These are phyloP conservation scores for Dicranocentrus wangi DNA, from an alignment of 2,888 invertebrate species.

Conservation along the genomic window DNA sequence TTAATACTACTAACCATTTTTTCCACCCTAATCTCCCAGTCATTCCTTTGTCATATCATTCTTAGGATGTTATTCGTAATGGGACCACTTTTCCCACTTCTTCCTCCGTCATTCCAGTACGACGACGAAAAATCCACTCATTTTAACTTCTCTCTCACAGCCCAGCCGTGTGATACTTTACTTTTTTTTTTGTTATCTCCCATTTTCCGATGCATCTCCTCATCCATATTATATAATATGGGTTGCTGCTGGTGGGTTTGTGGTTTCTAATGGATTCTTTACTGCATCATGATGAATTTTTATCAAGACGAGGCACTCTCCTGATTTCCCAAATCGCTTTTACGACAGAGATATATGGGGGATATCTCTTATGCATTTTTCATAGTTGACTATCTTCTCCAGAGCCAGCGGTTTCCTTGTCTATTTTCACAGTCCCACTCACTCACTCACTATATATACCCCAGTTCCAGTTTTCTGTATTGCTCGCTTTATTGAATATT, in stretches of 20 bases:
- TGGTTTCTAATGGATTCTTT: slow-evolving; percentile 61
- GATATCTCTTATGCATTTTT: slow-evolving; percentile 62
- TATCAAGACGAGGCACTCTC: slow-evolving; percentile 61
- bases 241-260: no score
- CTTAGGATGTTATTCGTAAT: slow-evolving; percentile 40
- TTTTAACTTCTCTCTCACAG: not conserved
- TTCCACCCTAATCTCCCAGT: slow-evolving; percentile 40
- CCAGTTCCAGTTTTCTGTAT: not conserved
- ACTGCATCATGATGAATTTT: slow-evolving; percentile 62
- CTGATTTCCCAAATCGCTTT: slow-evolving; percentile 64
- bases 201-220: slow-evolving; percentile 57
- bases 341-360: slow-evolving; percentile 62
- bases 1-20: slow-evolving; percentile 17
- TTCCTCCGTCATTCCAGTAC: not conserved
- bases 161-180: not conserved
- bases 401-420: slow-evolving; percentile 9
- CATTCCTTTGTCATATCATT: slow-evolving; percentile 54
- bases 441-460: not conserved
- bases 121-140: not conserved
- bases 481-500: slow-evolving; percentile 56
- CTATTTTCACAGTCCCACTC: slow-evolving; percentile 2
- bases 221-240: slow-evolving; percentile 39
- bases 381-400: slow-evolving; percentile 54
- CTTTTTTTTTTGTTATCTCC: slow-evolving; percentile 34
- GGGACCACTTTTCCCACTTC: slow-evolving; percentile 56